Percentiles rank a stretch among this genome's conserved stretches.
Evolutionary conservation across 1,140 invertebrate genomes (phyloP).

Genomic region (Aleiodes sp.): DNA sequence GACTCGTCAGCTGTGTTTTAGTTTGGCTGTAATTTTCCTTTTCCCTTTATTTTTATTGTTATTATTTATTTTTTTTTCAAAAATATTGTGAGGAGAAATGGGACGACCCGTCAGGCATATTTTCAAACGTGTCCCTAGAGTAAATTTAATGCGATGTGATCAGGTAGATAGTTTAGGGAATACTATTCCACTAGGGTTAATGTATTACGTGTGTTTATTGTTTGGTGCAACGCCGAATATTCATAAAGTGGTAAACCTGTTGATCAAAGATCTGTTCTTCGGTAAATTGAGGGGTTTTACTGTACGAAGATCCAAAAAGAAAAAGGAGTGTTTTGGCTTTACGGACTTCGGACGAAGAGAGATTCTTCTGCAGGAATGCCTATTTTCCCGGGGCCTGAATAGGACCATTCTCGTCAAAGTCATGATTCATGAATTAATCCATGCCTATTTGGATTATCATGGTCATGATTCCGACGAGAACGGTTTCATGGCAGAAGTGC

Average conservation of each 20-base stretch:
- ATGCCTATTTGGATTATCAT: background rate
- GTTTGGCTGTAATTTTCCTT: too few relatives aligned
- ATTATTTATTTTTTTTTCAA: too few relatives aligned
- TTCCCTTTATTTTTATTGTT: too few relatives aligned
- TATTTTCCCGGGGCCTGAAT: background rate
- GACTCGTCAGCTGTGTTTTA: too few relatives aligned
- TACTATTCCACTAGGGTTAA: background rate
- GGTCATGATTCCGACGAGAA: background rate
- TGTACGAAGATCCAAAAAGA: background rate
- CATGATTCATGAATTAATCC: background rate
- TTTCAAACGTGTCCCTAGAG: background rate
- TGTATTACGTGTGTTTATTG: background rate
- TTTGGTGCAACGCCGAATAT: background rate
- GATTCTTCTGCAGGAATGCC: background rate
- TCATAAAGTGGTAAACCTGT: background rate
- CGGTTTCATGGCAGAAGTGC: background rate
- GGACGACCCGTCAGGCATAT: too few relatives aligned
- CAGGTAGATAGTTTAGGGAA: too few relatives aligned
- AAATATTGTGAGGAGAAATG: too few relatives aligned
- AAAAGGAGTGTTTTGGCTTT: background rate
- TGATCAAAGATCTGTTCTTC: background rate
- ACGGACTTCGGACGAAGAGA: background rate
- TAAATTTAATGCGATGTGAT: background rate
- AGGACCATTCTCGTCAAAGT: background rate
- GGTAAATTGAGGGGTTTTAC: background rate